Percentiles rank a stretch among this genome's conserved stretches.
phyloP scores from a whole-genome alignment of 2,113 vertebrate genomes.

The Cyprinodon variegatus region DNA sequence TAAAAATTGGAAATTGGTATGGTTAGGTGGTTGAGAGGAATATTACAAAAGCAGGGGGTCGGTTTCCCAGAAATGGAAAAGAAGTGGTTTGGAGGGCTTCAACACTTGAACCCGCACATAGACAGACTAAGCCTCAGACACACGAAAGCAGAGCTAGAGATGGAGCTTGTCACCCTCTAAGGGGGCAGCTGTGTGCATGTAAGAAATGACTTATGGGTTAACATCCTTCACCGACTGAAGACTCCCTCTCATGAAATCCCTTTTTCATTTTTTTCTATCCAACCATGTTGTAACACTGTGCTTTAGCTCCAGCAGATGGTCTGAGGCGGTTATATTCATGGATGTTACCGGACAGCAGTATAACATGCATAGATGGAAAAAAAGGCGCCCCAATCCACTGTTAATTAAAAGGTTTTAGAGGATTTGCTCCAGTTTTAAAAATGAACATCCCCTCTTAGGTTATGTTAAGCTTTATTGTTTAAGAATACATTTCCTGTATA shows the following conservation, averaged over 20 bases:
- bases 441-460: slow-evolving; percentile 35
- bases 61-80: slow-evolving; percentile 81
- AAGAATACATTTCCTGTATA: background rate
- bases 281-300: slow-evolving; percentile 59
- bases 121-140: slow-evolving; percentile 49
- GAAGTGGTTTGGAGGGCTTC: slow-evolving; percentile 73
- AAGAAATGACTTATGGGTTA: slow-evolving; percentile 62
- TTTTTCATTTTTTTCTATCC: slow-evolving; percentile 8
- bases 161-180: slow-evolving; percentile 25
- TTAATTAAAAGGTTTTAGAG: slow-evolving; percentile 54
- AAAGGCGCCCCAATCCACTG: slow-evolving; percentile 23
- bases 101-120: slow-evolving; percentile 62
- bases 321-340: slow-evolving; percentile 53
- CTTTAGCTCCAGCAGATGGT: background rate
- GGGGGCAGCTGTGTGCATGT: slow-evolving; percentile 48
- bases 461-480: background rate
- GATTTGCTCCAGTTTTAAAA: slow-evolving; percentile 37
- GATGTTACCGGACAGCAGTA: slow-evolving; percentile 66
- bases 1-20: slow-evolving; percentile 63
- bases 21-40: slow-evolving; percentile 65
- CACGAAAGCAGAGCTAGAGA: slow-evolving; percentile 61
- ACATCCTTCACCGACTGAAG: slow-evolving; percentile 32
- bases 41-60: slow-evolving; percentile 74
- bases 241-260: slow-evolving; percentile 14
- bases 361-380: slow-evolving; percentile 53